A percentile compares a stretch with the other conserved stretches of the same genome.
Evolutionary conservation across 2,888 invertebrate species (phyloP).

Genomic region (Spodoptera littoralis): DNA sequence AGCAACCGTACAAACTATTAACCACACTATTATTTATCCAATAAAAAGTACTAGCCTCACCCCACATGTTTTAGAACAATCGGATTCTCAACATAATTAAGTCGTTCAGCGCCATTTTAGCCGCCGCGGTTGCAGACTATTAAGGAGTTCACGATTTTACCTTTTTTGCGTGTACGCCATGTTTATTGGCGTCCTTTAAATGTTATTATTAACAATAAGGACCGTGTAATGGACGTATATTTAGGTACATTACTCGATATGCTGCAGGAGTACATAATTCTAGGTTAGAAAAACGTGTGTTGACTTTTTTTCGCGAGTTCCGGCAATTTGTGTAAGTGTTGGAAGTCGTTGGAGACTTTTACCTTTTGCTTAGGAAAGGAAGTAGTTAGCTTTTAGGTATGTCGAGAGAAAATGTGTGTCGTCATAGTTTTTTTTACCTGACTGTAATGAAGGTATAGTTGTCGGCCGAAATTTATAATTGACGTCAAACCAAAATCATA

Average conservation of each 20-base stretch:
- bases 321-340: too few species aligned
- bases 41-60: conserved; percentile 24
- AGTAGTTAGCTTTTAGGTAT: too few species aligned
- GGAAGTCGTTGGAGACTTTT: too few species aligned
- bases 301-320: too few species aligned
- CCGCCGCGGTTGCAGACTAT: conserved; percentile 57
- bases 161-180: conserved; percentile 62
- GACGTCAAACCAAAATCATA: too few species aligned
- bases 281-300: conserved; percentile 14
- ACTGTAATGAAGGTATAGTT: too few species aligned
- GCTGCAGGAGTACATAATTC: conserved; percentile 15
- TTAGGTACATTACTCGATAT: conserved; percentile 31
- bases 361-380: too few species aligned
- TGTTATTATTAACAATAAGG: conserved; percentile 59
- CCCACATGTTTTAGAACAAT: conserved; percentile 36
- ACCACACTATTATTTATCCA: conserved; percentile 20
- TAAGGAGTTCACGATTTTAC: conserved; percentile 69
- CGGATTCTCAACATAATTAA: conserved; percentile 54
- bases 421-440: too few species aligned
- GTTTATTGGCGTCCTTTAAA: conserved; percentile 54
- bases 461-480: too few species aligned
- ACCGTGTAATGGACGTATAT: conserved; percentile 40
- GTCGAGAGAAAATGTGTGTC: too few species aligned
- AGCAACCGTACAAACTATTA: conserved; percentile 21
- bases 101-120: conserved; percentile 68